These are phyloP conservation scores for Takifugu ocellatus DNA, from an alignment of 2,797 vertebrate species.

Conservation along the genomic window DNA sequence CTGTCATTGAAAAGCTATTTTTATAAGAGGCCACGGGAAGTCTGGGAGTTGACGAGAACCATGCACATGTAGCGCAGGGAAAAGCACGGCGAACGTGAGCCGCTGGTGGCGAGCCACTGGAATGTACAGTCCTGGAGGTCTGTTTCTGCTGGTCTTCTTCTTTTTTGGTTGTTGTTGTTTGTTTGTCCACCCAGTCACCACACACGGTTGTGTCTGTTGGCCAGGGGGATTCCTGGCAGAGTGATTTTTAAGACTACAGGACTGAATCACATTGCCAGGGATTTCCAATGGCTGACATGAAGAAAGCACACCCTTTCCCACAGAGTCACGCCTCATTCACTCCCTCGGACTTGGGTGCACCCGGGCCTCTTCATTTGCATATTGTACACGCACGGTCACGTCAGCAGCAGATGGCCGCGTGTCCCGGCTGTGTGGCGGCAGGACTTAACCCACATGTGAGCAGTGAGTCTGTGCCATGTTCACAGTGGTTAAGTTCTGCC, in stretches of 20 bases:
- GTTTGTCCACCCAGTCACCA: slow-evolving; percentile 21
- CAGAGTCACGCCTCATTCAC: slow-evolving; percentile 2
- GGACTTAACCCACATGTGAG: slow-evolving; percentile 95
- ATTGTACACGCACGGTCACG: slow-evolving; percentile 4
- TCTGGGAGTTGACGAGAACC: slow-evolving; percentile 52
- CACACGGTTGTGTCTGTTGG: slow-evolving; percentile 69
- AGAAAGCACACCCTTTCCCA: slow-evolving; percentile 38
- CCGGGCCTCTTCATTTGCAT: slow-evolving; percentile 24
- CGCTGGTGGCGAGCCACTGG: neutral
- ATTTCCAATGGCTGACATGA: slow-evolving; percentile 92
- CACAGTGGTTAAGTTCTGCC: slow-evolving; percentile 98
- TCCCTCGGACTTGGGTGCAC: slow-evolving; percentile 12
- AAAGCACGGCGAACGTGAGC: neutral
- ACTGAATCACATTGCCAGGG: slow-evolving; percentile 99
- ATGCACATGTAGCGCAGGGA: slow-evolving; percentile 10
- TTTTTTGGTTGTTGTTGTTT: slow-evolving; percentile 7
- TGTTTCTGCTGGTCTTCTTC: neutral
- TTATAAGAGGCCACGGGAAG: slow-evolving; percentile 73
- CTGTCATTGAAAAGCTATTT: slow-evolving; percentile 78
- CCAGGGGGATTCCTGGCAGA: slow-evolving; percentile 96
- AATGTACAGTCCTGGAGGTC: slow-evolving; percentile 9
- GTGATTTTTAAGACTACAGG: slow-evolving; percentile 87
- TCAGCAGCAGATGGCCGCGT: slow-evolving; percentile 14
- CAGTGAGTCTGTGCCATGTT: slow-evolving; percentile 82
- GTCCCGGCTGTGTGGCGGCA: slow-evolving; percentile 73